Evolutionary conservation across 1,140 invertebrate genomes (phyloP), one percentile per base, ranked within the genome.

Genomic region (Zaprionus capensis): DNA sequence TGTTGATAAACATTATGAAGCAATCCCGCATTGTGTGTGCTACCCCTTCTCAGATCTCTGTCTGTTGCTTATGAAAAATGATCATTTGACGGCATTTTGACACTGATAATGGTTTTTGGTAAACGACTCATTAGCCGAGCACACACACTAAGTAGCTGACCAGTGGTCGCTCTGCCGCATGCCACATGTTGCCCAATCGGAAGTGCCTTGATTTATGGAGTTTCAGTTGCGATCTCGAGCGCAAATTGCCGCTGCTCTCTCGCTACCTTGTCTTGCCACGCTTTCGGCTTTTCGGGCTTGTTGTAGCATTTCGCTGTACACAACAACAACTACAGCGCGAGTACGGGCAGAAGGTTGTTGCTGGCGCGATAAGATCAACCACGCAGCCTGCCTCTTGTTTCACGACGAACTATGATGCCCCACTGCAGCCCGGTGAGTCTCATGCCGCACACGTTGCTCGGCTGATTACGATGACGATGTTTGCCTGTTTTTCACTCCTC

Each of bases 401-500:
- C 46, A 12, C 17, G 0, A 14, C 46, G 17, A 49, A 57, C 62
- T 56, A 22, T 75, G 77, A 34, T 71, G 77, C 24, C 62, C 31
- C n/a, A 78, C 67, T 75, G 67, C 20, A 38, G 11, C 20, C 12
- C 26, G 51, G n/a, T 68, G 80, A 77, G 63, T 57, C 36, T 71
- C 56, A 68, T 88, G 76, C 85, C 85, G 78, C 85, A 90, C 85
- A 88, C 85, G 85, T 90, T 79, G 81, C 28, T 12, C 55, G 31
- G 26, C 85, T 90, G 84, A 88, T 88, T 87, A 88, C 81, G 85
- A 76, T 84, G 84, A 87, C 84, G 83, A 78, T 83, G 84, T 83
- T 83, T 49, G 57, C 64, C 41, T 61, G 49, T 26, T 61, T 65
- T 57, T 36, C 49, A 28, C 36, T 57, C 20, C 65, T 58, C n/a